A percentile compares a stretch with the other conserved stretches of the same genome.
Conservation (phyloP, 2,797 vertebrate species). For the Chanos chanos region DNA sequence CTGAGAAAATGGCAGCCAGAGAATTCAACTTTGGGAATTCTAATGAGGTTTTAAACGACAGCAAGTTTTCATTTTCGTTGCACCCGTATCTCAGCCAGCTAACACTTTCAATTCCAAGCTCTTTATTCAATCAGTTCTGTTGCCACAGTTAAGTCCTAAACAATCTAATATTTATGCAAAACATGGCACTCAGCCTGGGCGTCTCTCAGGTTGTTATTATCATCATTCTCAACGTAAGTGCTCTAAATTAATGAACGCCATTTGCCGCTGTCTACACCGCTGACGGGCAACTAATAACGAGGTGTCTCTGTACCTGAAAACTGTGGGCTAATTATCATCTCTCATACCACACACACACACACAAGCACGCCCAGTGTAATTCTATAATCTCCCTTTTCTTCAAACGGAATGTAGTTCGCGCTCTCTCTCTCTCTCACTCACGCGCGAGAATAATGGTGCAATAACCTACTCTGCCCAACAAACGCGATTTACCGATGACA, state of each 20-base stretch:
- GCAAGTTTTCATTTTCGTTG: not conserved
- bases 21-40: not conserved
- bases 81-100: slow-evolving; percentile 1
- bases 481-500: slow-evolving; percentile 18
- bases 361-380: not conserved
- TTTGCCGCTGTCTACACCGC: slow-evolving; percentile 13
- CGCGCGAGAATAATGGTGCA: slow-evolving; percentile 17
- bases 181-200: slow-evolving; percentile 33
- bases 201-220: slow-evolving; percentile 39
- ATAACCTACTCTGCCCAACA: slow-evolving; percentile 21
- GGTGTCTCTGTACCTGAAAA: slow-evolving; percentile 35
- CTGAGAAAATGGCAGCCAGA: not conserved
- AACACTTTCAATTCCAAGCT: slow-evolving; percentile 14
- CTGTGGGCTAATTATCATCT: slow-evolving; percentile 45
- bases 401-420: no score
- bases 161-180: slow-evolving; percentile 40
- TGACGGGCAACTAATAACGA: slow-evolving; percentile 42
- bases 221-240: slow-evolving; percentile 34
- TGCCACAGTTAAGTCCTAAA: slow-evolving; percentile 21
- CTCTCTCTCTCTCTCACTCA: no score
- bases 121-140: slow-evolving; percentile 40
- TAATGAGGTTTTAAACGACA: slow-evolving; percentile 4
- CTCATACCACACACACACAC: slow-evolving; percentile 6
- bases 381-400: no score
- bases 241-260: slow-evolving; percentile 40